phyloP scores from a whole-genome alignment of 2,113 vertebrate genomes.

The Labeo rohita region DNA sequence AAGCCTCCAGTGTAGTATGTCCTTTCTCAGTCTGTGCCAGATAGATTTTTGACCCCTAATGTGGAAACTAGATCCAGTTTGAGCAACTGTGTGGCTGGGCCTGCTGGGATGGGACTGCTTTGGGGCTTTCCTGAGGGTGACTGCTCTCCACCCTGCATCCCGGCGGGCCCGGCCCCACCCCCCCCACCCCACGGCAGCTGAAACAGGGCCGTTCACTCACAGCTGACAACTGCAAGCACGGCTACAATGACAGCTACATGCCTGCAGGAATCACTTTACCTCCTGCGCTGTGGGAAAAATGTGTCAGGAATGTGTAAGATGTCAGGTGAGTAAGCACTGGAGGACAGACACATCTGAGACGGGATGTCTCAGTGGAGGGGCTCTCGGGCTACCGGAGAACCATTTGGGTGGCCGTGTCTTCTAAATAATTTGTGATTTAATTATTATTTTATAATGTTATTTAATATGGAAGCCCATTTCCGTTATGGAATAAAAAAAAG shows the following conservation, averaged over 20 bases:
- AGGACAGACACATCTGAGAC: conserved; percentile 30
- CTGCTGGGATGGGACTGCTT: conserved; percentile 19
- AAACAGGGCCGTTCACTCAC: conserved; percentile 72
- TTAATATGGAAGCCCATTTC: neutral
- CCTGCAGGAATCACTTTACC: conserved; percentile 52
- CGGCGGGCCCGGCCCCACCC: conserved; percentile 71
- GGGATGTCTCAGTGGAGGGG: neutral
- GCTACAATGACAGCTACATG: conserved; percentile 40
- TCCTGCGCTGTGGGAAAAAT: conserved; percentile 18
- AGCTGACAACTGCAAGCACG: conserved; percentile 82
- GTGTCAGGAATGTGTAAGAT: neutral
- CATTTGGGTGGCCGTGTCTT: neutral
- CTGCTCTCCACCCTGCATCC: conserved; percentile 23
- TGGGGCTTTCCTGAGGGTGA: conserved; percentile 14
- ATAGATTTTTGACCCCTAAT: conserved; percentile 48
- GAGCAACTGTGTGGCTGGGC: conserved; percentile 39
- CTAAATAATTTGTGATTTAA: neutral
- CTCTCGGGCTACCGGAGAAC: neutral
- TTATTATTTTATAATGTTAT: neutral
- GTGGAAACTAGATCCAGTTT: conserved; percentile 56
- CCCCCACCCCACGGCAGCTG: conserved; percentile 82
- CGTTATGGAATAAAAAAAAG: neutral
- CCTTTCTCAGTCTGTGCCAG: neutral
- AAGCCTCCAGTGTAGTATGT: neutral
- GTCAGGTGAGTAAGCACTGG: conserved; percentile 36